A percentile compares a stretch with the other conserved stretches of the same genome.
Evolutionary conservation across 2,888 invertebrate species (phyloP).

Genomic region (Brenthis ino): DNA sequence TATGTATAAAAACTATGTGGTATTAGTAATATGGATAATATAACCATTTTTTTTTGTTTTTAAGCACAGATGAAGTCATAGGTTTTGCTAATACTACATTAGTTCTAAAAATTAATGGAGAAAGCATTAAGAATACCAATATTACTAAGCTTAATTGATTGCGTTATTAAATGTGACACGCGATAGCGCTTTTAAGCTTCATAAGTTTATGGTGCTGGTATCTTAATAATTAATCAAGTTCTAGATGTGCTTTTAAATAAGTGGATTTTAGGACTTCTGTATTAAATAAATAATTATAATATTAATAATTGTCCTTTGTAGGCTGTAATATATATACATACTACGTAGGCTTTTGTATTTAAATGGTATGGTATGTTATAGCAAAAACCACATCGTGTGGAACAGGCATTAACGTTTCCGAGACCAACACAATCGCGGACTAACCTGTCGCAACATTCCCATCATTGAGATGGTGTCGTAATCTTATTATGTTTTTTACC

Average conservation of each 20-base stretch:
- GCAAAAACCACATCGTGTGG: slow-evolving; percentile 27
- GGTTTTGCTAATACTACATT: too few species aligned
- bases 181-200: neutral
- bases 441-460: slow-evolving; percentile 61
- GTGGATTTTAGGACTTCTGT: neutral
- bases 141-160: neutral
- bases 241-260: neutral
- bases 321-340: too few species aligned
- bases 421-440: slow-evolving; percentile 39
- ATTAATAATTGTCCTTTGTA: too few species aligned
- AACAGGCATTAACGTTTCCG: slow-evolving; percentile 39
- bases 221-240: neutral
- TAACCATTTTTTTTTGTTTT: too few species aligned
- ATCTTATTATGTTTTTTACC: slow-evolving; percentile 71
- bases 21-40: too few species aligned
- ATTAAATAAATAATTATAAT: neutral
- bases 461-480: slow-evolving; percentile 73
- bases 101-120: neutral
- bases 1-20: too few species aligned
- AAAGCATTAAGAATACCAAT: neutral
- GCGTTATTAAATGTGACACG: neutral
- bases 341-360: neutral
- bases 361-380: neutral
- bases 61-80: too few species aligned
- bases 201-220: neutral